A percentile compares a stretch with the other conserved stretches of the same genome.
Conservation (phyloP, 2,797 vertebrate genomes). For the Rhabdophis nuchalis region DNA sequence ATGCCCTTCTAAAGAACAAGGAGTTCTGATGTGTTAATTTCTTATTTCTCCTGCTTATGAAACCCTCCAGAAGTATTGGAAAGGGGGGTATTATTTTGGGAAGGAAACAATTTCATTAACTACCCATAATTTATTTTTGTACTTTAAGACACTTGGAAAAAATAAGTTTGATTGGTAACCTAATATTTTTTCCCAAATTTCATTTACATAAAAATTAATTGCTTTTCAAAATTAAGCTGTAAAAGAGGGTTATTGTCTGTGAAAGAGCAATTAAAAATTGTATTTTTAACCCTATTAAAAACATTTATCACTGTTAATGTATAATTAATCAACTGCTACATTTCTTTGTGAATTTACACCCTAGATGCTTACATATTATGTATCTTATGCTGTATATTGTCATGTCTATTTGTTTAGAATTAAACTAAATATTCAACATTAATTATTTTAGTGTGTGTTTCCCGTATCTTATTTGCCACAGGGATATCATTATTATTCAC, state of each 20-base stretch:
- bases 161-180: slow-evolving; percentile 5
- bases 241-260: slow-evolving; percentile 42
- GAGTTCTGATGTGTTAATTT: not conserved
- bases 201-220: slow-evolving; percentile 44
- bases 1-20: slow-evolving; percentile 5
- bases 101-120: not conserved
- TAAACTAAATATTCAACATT: slow-evolving; percentile 17
- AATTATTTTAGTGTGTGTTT: slow-evolving; percentile 20
- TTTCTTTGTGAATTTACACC: slow-evolving; percentile 9
- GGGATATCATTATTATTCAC: not conserved
- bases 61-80: not conserved
- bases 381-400: slow-evolving; percentile 23
- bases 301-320: slow-evolving; percentile 56
- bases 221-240: slow-evolving; percentile 55
- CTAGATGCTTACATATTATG: slow-evolving; percentile 32
- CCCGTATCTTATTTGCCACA: slow-evolving; percentile 26
- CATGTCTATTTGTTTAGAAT: not conserved
- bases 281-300: slow-evolving; percentile 48
- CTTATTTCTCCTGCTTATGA: not conserved
- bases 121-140: not conserved
- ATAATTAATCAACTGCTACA: not conserved
- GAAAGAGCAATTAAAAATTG: slow-evolving; percentile 57
- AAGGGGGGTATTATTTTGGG: not conserved
- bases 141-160: not conserved
- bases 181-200: slow-evolving; percentile 22